Conservation (phyloP, 2,797 vertebrate genomes). For the Denticeps clupeoides region DNA sequence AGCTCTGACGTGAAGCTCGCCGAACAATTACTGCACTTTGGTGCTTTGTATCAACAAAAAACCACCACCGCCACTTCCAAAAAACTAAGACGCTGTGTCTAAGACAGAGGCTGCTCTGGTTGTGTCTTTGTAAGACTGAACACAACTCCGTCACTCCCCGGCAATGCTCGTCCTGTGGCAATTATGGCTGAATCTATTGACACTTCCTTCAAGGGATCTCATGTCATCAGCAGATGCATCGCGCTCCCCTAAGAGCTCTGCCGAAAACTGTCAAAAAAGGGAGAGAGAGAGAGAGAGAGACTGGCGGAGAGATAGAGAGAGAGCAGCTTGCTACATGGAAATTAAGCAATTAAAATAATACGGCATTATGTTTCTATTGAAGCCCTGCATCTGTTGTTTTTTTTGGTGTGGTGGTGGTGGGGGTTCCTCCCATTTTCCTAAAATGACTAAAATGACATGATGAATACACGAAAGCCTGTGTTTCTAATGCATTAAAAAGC, state of each 20-base stretch:
- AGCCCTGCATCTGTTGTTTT: constrained; percentile 32
- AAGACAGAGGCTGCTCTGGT: constrained; percentile 38
- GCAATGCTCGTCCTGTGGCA: constrained; percentile 25
- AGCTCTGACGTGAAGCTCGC: constrained; percentile 45
- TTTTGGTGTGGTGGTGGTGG: not conserved
- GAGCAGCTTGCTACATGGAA: constrained; percentile 35
- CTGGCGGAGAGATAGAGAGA: constrained; percentile 33
- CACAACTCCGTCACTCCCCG: constrained; percentile 35
- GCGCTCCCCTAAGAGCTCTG: constrained; percentile 10
- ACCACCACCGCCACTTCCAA: too few species aligned
- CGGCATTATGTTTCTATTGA: constrained; percentile 32
- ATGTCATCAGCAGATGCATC: constrained; percentile 38
- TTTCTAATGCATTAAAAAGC: too few species aligned
- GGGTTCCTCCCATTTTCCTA: not conserved
- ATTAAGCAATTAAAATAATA: constrained; percentile 49
- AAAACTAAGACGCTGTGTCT: too few species aligned
- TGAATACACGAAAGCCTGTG: too few species aligned
- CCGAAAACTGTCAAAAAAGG: not conserved
- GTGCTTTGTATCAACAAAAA: constrained; percentile 44
- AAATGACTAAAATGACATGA: constrained; percentile 1
- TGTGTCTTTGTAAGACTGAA: constrained; percentile 34
- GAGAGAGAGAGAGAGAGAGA: constrained; percentile 36
- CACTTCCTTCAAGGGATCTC: constrained; percentile 44
- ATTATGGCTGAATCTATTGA: constrained; percentile 37
- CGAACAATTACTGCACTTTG: constrained; percentile 55